Conservation (phyloP, 2,113 vertebrate genomes). For the Zapus hudsonius region DNA sequence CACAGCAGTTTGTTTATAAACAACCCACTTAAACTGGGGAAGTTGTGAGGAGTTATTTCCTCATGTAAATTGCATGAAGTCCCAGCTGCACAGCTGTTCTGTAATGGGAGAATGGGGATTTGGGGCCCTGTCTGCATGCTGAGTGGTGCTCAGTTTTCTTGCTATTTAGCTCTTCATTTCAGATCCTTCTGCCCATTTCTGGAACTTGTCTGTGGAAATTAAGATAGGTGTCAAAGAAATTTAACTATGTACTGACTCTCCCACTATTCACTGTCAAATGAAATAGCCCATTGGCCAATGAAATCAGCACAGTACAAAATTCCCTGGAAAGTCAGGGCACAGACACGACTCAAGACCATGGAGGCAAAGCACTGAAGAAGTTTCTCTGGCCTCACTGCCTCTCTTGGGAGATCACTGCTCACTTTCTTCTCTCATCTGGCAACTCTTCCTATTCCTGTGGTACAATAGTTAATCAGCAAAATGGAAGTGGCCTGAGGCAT, state of each 20-base stretch:
- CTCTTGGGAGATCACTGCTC: no score
- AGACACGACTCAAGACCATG: neutral
- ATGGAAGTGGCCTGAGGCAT: neutral
- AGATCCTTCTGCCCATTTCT: neutral
- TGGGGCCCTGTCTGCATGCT: no score
- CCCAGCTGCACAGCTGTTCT: neutral
- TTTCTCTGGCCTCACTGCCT: no score
- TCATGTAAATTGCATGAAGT: conserved; percentile 13
- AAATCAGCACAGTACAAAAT: neutral
- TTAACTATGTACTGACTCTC: accelerated
- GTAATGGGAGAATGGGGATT: neutral
- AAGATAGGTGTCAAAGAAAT: neutral
- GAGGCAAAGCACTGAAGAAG: no score
- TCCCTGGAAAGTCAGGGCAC: neutral
- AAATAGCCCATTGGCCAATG: neutral
- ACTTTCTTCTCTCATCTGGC: no score
- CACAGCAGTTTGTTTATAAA: conserved; percentile 24
- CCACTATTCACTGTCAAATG: neutral
- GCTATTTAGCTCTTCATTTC: neutral
- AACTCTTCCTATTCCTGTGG: neutral
- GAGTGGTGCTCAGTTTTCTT: neutral
- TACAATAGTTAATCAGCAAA: neutral
- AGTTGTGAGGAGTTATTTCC: neutral
- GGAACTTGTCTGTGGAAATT: neutral
- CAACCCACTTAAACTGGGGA: neutral